Conservation (phyloP, 2,888 invertebrate genomes). For the Poecilobothrus nobilitatus region DNA sequence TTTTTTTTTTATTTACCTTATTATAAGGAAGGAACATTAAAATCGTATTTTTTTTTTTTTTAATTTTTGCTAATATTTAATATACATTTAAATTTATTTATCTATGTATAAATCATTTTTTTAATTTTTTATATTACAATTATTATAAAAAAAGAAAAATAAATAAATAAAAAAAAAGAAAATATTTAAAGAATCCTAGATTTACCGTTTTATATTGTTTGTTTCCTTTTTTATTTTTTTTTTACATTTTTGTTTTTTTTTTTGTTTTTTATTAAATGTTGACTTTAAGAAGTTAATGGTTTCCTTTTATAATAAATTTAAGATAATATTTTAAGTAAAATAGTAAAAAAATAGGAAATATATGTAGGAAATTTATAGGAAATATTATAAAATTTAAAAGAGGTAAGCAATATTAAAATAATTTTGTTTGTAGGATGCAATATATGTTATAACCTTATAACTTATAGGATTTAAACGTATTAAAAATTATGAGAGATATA, state of each 20-base stretch:
- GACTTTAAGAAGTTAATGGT: background rate
- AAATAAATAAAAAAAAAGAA: background rate
- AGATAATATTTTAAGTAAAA: too few species aligned
- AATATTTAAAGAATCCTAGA: background rate
- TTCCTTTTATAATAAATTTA: background rate
- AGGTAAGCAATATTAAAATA: too few species aligned
- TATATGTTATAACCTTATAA: too few species aligned
- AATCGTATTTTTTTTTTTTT: slow-evolving; percentile 7
- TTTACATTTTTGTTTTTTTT: background rate
- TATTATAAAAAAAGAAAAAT: background rate
- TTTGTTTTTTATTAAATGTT: background rate
- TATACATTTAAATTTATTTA: slow-evolving; percentile 3
- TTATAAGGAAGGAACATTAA: slow-evolving; percentile 32
- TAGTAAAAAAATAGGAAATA: too few species aligned
- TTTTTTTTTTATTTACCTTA: slow-evolving; percentile 24
- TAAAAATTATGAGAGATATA: too few species aligned
- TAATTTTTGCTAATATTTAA: background rate
- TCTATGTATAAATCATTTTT: background rate
- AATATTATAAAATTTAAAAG: too few species aligned
- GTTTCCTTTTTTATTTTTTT: too few species aligned
- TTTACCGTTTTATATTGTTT: background rate
- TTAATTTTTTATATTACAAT: background rate
- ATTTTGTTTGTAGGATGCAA: too few species aligned
- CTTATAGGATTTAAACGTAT: too few species aligned
- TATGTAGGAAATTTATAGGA: too few species aligned